These are phyloP conservation scores for Drosophila monieri DNA, from an alignment of 2,888 invertebrate species.

Conservation along the genomic window DNA sequence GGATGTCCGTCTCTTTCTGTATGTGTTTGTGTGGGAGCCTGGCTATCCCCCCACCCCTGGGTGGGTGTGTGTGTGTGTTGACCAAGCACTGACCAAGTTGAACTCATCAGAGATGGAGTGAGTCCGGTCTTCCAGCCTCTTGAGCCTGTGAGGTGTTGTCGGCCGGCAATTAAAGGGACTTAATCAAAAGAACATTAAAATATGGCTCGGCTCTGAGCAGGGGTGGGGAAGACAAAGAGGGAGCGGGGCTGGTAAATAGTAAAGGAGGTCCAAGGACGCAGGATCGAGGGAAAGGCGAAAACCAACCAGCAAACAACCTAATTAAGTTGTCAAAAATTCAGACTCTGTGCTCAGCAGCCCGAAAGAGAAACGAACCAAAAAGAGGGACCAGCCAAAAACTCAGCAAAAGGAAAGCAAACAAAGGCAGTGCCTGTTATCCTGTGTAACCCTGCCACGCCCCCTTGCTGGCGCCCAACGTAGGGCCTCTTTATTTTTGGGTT, in stretches of 20 bases:
- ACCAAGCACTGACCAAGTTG: constrained; percentile 18
- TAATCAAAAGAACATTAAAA: constrained; percentile 68
- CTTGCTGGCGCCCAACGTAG: neutral
- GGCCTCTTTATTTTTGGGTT: neutral
- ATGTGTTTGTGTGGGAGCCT: neutral
- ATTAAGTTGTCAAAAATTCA: constrained; percentile 72
- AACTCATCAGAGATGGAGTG: constrained; percentile 3
- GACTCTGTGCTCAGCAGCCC: constrained; percentile 42
- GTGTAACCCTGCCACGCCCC: constrained; percentile 4
- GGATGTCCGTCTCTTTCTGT: neutral
- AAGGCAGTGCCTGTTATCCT: constrained; percentile 25
- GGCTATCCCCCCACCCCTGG: neutral
- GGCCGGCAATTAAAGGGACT: constrained; percentile 61
- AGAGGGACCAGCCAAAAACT: constrained; percentile 25
- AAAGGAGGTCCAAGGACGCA: neutral
- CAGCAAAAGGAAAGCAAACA: constrained; percentile 36
- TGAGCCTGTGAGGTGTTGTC: constrained; percentile 32
- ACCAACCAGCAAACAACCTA: constrained; percentile 59
- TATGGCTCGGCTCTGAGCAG: neutral
- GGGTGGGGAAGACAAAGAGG: neutral
- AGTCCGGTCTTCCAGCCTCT: constrained; percentile 1
- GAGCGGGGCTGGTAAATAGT: neutral
- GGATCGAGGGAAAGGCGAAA: neutral
- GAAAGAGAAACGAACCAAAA: constrained; percentile 28
- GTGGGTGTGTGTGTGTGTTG: constrained; percentile 7